A percentile compares a stretch with the other conserved stretches of the same genome.
Conservation (phyloP, 2,797 vertebrate genomes). For the Squalus acanthias region DNA sequence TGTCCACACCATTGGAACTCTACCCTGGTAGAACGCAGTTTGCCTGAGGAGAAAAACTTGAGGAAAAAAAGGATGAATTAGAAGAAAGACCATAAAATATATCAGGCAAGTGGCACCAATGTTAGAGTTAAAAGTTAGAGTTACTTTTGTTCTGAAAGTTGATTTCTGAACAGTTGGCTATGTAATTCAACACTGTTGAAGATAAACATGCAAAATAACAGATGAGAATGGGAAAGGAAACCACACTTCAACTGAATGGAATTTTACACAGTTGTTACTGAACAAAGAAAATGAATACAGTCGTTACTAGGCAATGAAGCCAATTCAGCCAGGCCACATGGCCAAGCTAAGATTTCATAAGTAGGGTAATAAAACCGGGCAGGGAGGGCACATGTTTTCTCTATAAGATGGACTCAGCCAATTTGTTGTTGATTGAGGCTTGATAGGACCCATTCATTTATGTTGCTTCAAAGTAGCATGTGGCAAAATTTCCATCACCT, state of each 20-base stretch:
- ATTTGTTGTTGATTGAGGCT: background rate
- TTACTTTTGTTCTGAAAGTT: background rate
- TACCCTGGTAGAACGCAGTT: background rate
- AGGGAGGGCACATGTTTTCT: too few relatives aligned
- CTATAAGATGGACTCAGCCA: background rate
- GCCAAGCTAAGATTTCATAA: too few relatives aligned
- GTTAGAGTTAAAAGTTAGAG: background rate
- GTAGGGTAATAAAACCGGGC: too few relatives aligned
- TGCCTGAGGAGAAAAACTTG: background rate
- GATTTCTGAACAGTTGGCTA: background rate
- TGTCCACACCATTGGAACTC: background rate
- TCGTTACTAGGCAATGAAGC: too few relatives aligned
- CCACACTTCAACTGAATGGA: background rate
- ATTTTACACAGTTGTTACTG: background rate
- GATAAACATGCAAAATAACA: background rate
- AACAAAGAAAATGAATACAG: too few relatives aligned
- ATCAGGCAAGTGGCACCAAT: background rate
- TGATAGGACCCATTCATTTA: background rate
- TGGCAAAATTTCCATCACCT: background rate
- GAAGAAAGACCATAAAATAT: background rate
- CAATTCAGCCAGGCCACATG: too few relatives aligned
- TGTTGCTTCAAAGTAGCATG: background rate
- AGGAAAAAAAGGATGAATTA: background rate
- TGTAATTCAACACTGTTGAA: too few relatives aligned
- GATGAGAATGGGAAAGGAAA: background rate